Percentiles rank a stretch among this genome's conserved stretches.
Conservation (phyloP, 2,888 invertebrate species). For the Ophonus ardosiacus region DNA sequence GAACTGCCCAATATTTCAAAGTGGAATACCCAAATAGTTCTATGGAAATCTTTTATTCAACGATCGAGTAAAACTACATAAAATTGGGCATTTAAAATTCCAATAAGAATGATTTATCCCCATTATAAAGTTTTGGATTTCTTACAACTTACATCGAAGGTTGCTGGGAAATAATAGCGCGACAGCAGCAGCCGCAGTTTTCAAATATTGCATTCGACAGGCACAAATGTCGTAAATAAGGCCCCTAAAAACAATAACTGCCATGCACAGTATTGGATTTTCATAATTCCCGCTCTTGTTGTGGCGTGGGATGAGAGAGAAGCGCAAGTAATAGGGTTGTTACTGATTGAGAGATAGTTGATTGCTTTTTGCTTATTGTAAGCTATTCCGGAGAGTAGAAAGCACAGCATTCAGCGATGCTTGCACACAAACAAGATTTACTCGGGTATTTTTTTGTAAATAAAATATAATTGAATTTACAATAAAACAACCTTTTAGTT, state of each 20-base stretch:
- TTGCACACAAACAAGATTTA: neutral
- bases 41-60: slow-evolving; percentile 26
- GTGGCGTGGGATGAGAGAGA: slow-evolving; percentile 18
- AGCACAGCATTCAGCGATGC: neutral
- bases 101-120: slow-evolving; percentile 25
- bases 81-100: slow-evolving; percentile 24
- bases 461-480: neutral
- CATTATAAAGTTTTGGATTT: slow-evolving; percentile 6
- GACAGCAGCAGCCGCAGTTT: slow-evolving; percentile 49
- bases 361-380: neutral
- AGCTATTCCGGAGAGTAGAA: neutral
- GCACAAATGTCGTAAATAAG: slow-evolving; percentile 70
- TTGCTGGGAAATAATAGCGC: slow-evolving; percentile 38
- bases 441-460: neutral
- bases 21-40: slow-evolving; percentile 9
- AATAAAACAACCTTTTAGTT: too few species aligned
- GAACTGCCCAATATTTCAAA: slow-evolving; percentile 14
- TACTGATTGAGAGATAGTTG: neutral
- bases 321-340: neutral
- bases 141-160: slow-evolving; percentile 3
- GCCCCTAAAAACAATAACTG: slow-evolving; percentile 71
- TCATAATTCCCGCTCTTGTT: slow-evolving; percentile 69
- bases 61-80: slow-evolving; percentile 7
- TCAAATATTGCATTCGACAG: slow-evolving; percentile 68
- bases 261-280: slow-evolving; percentile 72